These are phyloP conservation scores for Lordiphosa andalusiaca DNA, from an alignment of 2,888 invertebrate species.

Conservation along the genomic window DNA sequence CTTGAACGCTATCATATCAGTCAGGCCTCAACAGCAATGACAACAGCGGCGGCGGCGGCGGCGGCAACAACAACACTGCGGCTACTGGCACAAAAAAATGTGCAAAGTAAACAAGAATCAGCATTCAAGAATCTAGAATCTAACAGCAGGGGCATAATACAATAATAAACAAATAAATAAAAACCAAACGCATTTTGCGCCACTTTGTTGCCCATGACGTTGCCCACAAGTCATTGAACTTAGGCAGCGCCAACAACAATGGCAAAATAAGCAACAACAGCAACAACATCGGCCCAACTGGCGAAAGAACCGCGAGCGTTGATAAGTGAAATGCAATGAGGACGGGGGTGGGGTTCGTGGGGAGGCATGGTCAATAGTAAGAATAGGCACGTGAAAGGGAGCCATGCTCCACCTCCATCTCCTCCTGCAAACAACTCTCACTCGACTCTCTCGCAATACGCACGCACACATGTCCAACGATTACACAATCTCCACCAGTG, in stretches of 20 bases:
- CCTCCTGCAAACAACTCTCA: constrained; percentile 54
- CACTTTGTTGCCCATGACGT: constrained; percentile 77
- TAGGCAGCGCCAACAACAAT: constrained; percentile 43
- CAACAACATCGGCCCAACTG: constrained; percentile 3
- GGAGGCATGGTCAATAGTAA: constrained; percentile 2
- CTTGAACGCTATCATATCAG: constrained; percentile 62
- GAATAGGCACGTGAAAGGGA: constrained; percentile 15
- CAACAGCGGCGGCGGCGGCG: too few relatives aligned
- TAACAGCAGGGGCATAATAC: constrained; percentile 60
- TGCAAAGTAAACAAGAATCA: constrained; percentile 66
- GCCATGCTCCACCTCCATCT: not conserved
- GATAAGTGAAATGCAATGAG: constrained; percentile 68
- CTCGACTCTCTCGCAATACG: constrained; percentile 36
- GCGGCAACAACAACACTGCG: constrained; percentile 23
- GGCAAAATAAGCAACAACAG: constrained; percentile 48
- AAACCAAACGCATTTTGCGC: constrained; percentile 74
- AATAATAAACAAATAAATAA: constrained; percentile 68
- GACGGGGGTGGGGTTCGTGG: constrained; percentile 19
- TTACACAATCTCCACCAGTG: constrained; percentile 68
- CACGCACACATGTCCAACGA: constrained; percentile 48
- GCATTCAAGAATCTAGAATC: constrained; percentile 42
- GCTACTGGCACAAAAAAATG: constrained; percentile 49
- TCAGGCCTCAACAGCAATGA: constrained; percentile 40
- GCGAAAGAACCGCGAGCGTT: constrained; percentile 30
- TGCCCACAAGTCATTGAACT: constrained; percentile 77